Evolutionary conservation across 2,113 vertebrate species (phyloP).

Genomic region (Tetraodon nigroviridis): DNA sequence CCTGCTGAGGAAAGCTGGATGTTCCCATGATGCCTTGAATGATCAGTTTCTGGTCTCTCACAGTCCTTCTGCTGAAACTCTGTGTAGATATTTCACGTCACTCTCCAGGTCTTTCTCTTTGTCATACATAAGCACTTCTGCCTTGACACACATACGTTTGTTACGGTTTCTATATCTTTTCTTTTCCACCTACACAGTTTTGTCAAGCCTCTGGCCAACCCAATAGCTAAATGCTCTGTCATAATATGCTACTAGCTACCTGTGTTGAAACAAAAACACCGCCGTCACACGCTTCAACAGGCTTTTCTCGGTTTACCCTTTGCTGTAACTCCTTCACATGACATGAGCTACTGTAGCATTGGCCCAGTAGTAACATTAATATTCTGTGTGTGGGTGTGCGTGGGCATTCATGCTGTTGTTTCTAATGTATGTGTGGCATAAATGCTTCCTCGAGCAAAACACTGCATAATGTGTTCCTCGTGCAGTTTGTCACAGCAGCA

Average conservation of each 20-base stretch:
- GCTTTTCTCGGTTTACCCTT: slow-evolving; percentile 6
- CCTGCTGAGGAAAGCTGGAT: too few relatives aligned
- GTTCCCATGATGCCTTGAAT: too few relatives aligned
- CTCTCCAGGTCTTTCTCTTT: too few relatives aligned
- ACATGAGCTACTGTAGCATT: slow-evolving; percentile 21
- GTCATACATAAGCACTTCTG: neutral
- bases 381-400: slow-evolving; percentile 18
- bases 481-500: slow-evolving; percentile 24
- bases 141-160: neutral
- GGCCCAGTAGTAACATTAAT: slow-evolving; percentile 31
- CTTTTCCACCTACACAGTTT: slow-evolving; percentile 10
- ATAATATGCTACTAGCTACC: slow-evolving; percentile 39
- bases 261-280: slow-evolving; percentile 31
- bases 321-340: slow-evolving; percentile 7
- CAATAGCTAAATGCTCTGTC: slow-evolving; percentile 18
- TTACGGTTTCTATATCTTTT: slow-evolving; percentile 16
- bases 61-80: too few relatives aligned
- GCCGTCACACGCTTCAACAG: neutral
- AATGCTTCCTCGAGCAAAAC: neutral
- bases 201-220: slow-evolving; percentile 4
- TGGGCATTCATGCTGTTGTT: neutral
- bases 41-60: too few relatives aligned
- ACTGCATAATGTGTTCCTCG: slow-evolving; percentile 12
- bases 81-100: too few relatives aligned
- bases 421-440: neutral